phyloP scores from a whole-genome alignment of 2,113 vertebrate species.

The Bubo blakistoni region DNA sequence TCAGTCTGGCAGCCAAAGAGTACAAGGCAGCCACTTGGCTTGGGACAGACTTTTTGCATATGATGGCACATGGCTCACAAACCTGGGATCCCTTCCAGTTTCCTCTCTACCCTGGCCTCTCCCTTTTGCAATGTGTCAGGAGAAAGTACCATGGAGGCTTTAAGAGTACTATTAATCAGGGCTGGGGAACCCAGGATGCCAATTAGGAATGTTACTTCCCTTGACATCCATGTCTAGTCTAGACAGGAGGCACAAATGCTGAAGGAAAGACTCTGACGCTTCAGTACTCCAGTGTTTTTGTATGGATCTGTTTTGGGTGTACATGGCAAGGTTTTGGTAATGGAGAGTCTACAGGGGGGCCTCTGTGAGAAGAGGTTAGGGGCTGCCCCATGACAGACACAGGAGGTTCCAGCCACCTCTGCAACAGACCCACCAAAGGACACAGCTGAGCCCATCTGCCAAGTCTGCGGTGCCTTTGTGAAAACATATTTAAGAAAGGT shows the following conservation, averaged over 20 bases:
- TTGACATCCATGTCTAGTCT: neutral
- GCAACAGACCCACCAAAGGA: neutral
- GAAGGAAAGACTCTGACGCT: neutral
- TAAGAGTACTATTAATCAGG: neutral
- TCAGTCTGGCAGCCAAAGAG: neutral
- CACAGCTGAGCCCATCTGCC: neutral
- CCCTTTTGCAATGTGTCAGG: neutral
- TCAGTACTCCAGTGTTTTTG: neutral
- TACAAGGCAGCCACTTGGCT: neutral
- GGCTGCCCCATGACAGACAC: neutral
- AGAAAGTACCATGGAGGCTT: neutral
- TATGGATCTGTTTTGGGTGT: neutral
- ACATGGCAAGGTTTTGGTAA: neutral
- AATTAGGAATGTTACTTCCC: neutral
- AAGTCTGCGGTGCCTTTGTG: accelerated
- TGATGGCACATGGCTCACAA: neutral
- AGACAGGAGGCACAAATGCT: neutral
- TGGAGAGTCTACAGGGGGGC: neutral
- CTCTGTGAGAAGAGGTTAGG: neutral
- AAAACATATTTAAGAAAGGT: neutral
- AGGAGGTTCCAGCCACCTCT: neutral
- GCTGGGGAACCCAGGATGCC: neutral
- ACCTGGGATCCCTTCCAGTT: neutral
- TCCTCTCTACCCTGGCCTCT: neutral
- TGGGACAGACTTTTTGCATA: neutral